Evolutionary conservation across 1,140 invertebrate genomes (phyloP), one percentile per base, ranked within the genome.

Genomic region (Diorhabda sublineata): DNA sequence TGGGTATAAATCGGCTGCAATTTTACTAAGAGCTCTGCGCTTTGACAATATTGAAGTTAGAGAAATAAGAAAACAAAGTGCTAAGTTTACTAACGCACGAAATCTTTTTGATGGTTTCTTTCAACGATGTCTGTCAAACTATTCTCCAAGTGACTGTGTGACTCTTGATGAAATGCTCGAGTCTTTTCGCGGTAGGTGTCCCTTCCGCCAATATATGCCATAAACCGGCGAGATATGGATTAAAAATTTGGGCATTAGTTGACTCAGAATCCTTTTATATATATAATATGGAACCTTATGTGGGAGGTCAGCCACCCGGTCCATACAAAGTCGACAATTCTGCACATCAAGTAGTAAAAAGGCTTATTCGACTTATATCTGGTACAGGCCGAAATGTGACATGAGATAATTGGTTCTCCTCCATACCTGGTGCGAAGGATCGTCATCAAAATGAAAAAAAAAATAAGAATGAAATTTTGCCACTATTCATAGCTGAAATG

Each of bases 391-490:
- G 78, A 66, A 82, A 82, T 71, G 66, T 82, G 3, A 82, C 79
- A 5, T 73, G 76, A 42, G 80, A 82, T 68, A 82, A 80, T 66
- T 82, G 72, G 69, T 82, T 76, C 68, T 75, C 75, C 9, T 71
- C 68, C 3, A 69, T 80, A 11, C 58, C 58, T 56, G 52, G 5
- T 5, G 52, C 52, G 52, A 56, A 7, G 52, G 52, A 56, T 56
- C 52, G n/a, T n/a, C n/a, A n/a, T n/a, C n/a, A n/a, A n/a, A n/a
- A n/a, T n/a, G n/a, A n/a, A n/a, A n/a, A n/a, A n/a, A n/a, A 2
- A 56, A 56, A 56, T 64, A 83, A 75, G 72, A n/a, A 26, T 41
- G 77, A 82, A 75, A 77, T 83, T 64, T 79, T 81, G 64, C 61
- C 69, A 58, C 61, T 75, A 63, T 79, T 82, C 65, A 11, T 78